Evolutionary conservation across 2,113 vertebrate species (phyloP).

Genomic region (Laterallus jamaicensis): DNA sequence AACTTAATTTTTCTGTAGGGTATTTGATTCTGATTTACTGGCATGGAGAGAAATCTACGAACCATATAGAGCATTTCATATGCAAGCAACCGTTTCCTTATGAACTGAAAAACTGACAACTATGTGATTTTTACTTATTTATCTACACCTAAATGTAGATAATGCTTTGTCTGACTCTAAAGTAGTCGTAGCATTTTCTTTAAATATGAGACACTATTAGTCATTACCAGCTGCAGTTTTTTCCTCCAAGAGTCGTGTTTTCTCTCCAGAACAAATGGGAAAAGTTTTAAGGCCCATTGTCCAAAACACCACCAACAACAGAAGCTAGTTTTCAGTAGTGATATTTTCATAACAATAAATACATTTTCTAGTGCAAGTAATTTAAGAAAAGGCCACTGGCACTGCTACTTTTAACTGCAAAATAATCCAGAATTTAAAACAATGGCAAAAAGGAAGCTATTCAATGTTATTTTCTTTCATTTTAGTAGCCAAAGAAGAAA

Average conservation of each 20-base stretch:
- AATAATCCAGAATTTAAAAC: conserved; percentile 18
- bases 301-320: not conserved
- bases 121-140: not conserved
- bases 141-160: not conserved
- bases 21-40: not conserved
- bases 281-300: conserved; percentile 17
- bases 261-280: not conserved
- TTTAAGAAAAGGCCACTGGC: not conserved
- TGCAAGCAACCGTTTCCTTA: not conserved
- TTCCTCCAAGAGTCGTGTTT: not conserved
- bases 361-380: not conserved
- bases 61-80: not conserved
- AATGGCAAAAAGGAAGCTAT: conserved; percentile 16
- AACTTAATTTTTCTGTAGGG: not conserved
- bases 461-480: not conserved
- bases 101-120: not conserved
- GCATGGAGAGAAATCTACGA: not conserved
- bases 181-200: not conserved
- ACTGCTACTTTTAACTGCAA: not conserved
- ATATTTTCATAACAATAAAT: not conserved
- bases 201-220: not conserved
- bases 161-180: not conserved
- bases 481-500: not conserved
- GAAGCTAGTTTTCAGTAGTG: conserved; percentile 5
- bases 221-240: not conserved